Conservation (phyloP, 2,888 invertebrate genomes). For the Sturmia bella region DNA sequence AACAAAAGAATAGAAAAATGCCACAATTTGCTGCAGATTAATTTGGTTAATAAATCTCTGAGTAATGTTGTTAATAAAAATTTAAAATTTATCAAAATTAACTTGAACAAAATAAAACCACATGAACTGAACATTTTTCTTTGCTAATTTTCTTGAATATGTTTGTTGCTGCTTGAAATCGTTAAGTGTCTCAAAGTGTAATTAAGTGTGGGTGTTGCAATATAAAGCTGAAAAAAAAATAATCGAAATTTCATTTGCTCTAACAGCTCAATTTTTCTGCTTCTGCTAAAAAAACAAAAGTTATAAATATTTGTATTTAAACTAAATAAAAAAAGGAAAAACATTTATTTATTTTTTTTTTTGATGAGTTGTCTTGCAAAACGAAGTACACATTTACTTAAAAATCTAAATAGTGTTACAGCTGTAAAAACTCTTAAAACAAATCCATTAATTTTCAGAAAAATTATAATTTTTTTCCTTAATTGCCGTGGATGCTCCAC, state of each 20-base stretch:
- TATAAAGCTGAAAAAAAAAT: not conserved
- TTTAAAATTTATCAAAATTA: slow-evolving; percentile 1
- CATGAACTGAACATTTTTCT: slow-evolving; percentile 14
- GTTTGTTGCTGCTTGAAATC: slow-evolving; percentile 5
- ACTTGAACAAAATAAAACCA: slow-evolving; percentile 1
- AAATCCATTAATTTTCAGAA: too few species aligned
- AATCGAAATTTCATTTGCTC: not conserved
- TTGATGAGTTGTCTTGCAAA: too few species aligned
- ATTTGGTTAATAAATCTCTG: slow-evolving; percentile 29
- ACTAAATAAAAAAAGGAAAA: too few species aligned
- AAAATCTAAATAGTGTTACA: too few species aligned
- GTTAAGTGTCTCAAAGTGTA: slow-evolving; percentile 55
- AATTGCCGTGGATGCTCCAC: not conserved
- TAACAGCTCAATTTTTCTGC: not conserved
- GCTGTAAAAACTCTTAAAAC: not conserved
- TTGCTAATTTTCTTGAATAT: slow-evolving; percentile 11
- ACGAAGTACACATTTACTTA: too few species aligned
- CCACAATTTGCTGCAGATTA: not conserved
- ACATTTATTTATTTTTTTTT: too few species aligned
- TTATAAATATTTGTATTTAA: too few species aligned
- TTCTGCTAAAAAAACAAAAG: too few species aligned
- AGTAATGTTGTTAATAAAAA: slow-evolving; percentile 24
- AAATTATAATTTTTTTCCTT: not conserved
- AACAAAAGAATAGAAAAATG: slow-evolving; percentile 10
- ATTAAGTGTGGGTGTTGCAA: slow-evolving; percentile 44